Percentiles rank a stretch among this genome's conserved stretches.
phyloP scores from a whole-genome alignment of 2,888 invertebrate genomes.

The Trypoxylon attenuatum region DNA sequence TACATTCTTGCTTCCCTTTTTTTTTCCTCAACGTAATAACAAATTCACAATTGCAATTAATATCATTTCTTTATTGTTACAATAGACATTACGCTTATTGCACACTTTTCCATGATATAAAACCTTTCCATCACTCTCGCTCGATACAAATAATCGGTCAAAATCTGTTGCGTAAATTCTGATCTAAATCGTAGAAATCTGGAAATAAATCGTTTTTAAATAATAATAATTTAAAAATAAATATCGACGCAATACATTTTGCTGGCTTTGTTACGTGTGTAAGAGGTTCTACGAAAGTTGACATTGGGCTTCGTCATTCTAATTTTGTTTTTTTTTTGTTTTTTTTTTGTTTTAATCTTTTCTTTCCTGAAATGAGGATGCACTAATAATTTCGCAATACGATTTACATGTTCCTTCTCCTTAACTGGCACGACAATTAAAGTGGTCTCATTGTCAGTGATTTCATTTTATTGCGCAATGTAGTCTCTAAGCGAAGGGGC shows the following conservation, averaged over 20 bases:
- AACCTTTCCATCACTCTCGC: slow-evolving; percentile 61
- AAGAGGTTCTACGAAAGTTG: slow-evolving; percentile 52
- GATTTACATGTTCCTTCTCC: slow-evolving; percentile 13
- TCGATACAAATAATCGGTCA: slow-evolving; percentile 66
- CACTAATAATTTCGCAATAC: no score
- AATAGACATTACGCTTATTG: slow-evolving; percentile 70
- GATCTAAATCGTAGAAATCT: slow-evolving; percentile 64
- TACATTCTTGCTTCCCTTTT: slow-evolving; percentile 57
- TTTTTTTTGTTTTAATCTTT: slow-evolving; percentile 1
- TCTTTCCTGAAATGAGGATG: no score
- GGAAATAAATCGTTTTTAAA: slow-evolving; percentile 65
- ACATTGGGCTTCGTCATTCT: slow-evolving; percentile 34
- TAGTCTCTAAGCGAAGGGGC: slow-evolving; percentile 29
- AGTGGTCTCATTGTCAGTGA: slow-evolving; percentile 28
- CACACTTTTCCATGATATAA: slow-evolving; percentile 70
- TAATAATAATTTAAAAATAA: slow-evolving; percentile 71
- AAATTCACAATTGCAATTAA: slow-evolving; percentile 67
- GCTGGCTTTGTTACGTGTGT: slow-evolving; percentile 40
- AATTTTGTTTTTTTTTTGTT: not conserved
- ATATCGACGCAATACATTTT: slow-evolving; percentile 67
- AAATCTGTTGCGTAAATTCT: slow-evolving; percentile 57
- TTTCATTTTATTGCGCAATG: slow-evolving; percentile 42
- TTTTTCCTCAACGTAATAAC: slow-evolving; percentile 60
- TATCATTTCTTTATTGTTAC: slow-evolving; percentile 69
- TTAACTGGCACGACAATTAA: slow-evolving; percentile 24